phyloP scores from a whole-genome alignment of 1,140 invertebrate genomes.

The Gryon sp. region DNA sequence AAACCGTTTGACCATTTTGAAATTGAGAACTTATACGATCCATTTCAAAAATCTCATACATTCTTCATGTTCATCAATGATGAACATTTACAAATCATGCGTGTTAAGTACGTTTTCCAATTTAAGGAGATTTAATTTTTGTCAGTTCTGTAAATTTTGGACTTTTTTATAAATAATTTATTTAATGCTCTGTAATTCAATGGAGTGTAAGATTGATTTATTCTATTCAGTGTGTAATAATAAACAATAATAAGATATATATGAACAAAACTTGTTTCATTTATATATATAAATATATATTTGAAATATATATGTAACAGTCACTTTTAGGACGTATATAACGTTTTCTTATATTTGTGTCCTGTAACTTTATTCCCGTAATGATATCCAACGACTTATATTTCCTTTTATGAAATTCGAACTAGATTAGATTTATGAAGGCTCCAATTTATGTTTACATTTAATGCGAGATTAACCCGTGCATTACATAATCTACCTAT shows the following conservation, averaged over 20 bases:
- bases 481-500: constrained; percentile 26
- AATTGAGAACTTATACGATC: background rate
- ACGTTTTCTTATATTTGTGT: constrained; percentile 14
- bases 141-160: too few relatives aligned
- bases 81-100: too few relatives aligned
- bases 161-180: too few relatives aligned
- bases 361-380: constrained; percentile 42
- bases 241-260: too few relatives aligned
- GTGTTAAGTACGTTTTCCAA: too few relatives aligned
- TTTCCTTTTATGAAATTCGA: constrained; percentile 57
- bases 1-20: constrained; percentile 5
- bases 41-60: too few relatives aligned
- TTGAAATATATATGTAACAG: background rate
- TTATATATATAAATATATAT: background rate
- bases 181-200: too few relatives aligned
- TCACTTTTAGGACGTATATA: background rate
- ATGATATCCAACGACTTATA: constrained; percentile 51
- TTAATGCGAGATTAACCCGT: constrained; percentile 43
- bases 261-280: too few relatives aligned
- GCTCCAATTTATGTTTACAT: constrained; percentile 43
- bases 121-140: too few relatives aligned
- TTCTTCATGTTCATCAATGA: too few relatives aligned
- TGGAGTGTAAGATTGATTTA: too few relatives aligned
- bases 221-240: too few relatives aligned
- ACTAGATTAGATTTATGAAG: constrained; percentile 40